Evolutionary conservation across 2,113 vertebrate genomes (phyloP), one percentile per base, ranked within the genome.

Genomic region (Cisticola juncidis): DNA sequence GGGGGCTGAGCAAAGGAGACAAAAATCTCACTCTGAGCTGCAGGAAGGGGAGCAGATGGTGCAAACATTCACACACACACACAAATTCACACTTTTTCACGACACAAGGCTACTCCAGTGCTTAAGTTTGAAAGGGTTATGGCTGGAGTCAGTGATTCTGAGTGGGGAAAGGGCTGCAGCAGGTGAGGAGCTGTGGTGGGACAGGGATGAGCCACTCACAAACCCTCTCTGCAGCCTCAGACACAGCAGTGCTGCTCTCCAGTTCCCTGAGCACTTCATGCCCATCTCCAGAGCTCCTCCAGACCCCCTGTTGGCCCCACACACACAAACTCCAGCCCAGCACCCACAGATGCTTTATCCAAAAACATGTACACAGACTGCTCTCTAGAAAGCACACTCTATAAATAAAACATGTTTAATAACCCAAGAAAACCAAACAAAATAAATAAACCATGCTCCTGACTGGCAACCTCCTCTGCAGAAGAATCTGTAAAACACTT

Each of bases 391-490:
- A 97, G 94, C 90, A 77, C 15, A 25, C 48, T 48, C 71, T 12
- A 81, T 93, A 88, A 96, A 95, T 96, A 96, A 96, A 96, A 66
- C 69, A 86, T 73, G 35, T 19, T 81, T 93, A 94, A 95, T 90
- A 95, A 94, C 94, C 82, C 92, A 88, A 92, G 82, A 78, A 97
- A 91, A 77, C 82, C 54, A 93, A 96, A 58, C 79, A 73, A 91
- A 93, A 95, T 94, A 96, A 96, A 96, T 91, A 96, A 96, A 92
- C 74, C 35, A 93, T 86, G 87, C 79, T 33, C 56, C 71, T 58
- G 81, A 87, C 81, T 16, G 64, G 90, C 83, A 79, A 29, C 81
- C 64, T 80, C 82, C 81, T 85, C 64, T 40, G 76, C 85, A 81
- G 60, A 90, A 88, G 64, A 66, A 54, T 31, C 71, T 48, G 47